Base-by-base conservation (phyloP, 2,888 invertebrate genomes). In the Acrobasis suavella region DNA sequence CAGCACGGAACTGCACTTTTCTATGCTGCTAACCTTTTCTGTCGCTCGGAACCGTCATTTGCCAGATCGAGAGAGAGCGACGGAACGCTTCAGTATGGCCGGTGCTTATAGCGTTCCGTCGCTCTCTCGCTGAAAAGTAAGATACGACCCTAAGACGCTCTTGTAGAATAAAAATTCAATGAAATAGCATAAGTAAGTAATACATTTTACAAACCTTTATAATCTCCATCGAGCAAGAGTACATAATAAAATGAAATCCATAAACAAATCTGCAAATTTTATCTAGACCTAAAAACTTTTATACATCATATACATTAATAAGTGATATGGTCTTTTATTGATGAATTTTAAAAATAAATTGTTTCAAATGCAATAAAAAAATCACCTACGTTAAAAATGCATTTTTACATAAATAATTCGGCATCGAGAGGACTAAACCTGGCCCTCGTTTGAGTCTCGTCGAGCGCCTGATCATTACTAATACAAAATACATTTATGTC, bases 311-410 rank as follows among this genome's bases (percentile, higher is more conserved):
- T 75, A 71, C 71, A 65, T 65, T 65, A 72, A 72, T 68, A 77
- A 80, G 71, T 87, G 86, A 87, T 87, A 86, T 86, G 86, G 77
- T 78, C 74, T 69, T 69, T 72, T 76, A 69, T 69, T 67, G 69
- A 72, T 72, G 68, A 69, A 56, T 64, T 68, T 69, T 32, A 42
- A 68, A 70, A 74, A 76, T 75, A 72, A 76, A 76, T 74, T 74
- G 9, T 62, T 69, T 70, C 69, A 75, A 70, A 67, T 67, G 71
- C 72, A 61, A 72, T 72, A 71, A 75, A 77, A n/a, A 76, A 79
- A 74, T 80, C 75, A 80, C 79, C 79, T 82, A 80, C 76, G 65
- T 72, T 67, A 62, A 70, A 73, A 69, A 65, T 69, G 63, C 65
- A 69, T 67, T 65, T 60, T 63, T 71, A 71, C 67, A 73, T 66